Percentiles rank a stretch among this genome's conserved stretches.
Evolutionary conservation across 1,140 invertebrate genomes (phyloP).

Genomic region (Euwallacea fornicatus): DNA sequence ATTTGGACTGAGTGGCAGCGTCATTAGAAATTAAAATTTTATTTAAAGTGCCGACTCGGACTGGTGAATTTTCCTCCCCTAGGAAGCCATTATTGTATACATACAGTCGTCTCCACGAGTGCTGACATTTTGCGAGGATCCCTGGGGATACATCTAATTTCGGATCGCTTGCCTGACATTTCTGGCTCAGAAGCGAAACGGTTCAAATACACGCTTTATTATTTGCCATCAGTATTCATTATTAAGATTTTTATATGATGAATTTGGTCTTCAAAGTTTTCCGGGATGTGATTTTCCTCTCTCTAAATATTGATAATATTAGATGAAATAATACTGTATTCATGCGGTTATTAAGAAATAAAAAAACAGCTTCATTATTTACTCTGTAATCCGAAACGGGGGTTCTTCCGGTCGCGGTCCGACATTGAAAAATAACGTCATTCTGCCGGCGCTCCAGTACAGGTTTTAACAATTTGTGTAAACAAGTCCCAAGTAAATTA

Average conservation of each 20-base stretch:
- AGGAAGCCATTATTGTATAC: constrained; percentile 36
- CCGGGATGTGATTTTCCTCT: too few relatives aligned
- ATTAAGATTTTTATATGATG: not conserved
- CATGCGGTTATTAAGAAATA: too few relatives aligned
- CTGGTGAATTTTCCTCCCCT: constrained; percentile 27
- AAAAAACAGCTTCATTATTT: constrained; percentile 16
- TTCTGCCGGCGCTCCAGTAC: constrained; percentile 16
- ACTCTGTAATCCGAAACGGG: constrained; percentile 11
- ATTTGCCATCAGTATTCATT: constrained; percentile 9
- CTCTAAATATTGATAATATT: too few relatives aligned
- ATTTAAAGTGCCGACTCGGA: constrained; percentile 27
- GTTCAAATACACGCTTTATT: constrained; percentile 13
- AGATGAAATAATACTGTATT: too few relatives aligned
- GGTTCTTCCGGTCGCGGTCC: not conserved
- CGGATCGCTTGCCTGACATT: constrained; percentile 32
- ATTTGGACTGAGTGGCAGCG: constrained; percentile 1
- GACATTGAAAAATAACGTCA: constrained; percentile 30
- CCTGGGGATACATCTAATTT: constrained; percentile 35
- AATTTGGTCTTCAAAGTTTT: too few relatives aligned
- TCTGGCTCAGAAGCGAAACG: constrained; percentile 19
- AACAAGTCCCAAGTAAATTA: constrained; percentile 33
- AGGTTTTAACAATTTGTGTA: constrained; percentile 33
- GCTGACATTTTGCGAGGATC: constrained; percentile 29
- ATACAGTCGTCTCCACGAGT: constrained; percentile 33
- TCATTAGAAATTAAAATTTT: constrained; percentile 39